A percentile compares a stretch with the other conserved stretches of the same genome.
These are phyloP conservation scores for Hydractinia echinata DNA, from an alignment of 30 jellyfish, hydroid and myxozoan species.

Conservation along the genomic window DNA sequence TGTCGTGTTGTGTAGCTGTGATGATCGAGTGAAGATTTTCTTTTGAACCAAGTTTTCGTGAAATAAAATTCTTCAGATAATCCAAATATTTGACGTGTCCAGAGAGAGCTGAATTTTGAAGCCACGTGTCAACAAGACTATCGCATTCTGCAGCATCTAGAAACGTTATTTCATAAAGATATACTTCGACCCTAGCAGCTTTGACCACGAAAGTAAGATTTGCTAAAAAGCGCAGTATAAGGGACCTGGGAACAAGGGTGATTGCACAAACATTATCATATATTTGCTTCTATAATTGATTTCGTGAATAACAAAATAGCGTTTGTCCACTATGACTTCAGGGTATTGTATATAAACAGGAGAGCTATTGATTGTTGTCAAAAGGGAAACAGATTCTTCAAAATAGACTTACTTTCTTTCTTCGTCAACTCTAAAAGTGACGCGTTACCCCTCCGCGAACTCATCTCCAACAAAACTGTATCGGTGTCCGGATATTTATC, in stretches of 20 bases:
- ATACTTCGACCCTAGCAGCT: no score
- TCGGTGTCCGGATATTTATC: background rate
- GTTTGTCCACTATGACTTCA: no score
- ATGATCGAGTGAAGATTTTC: background rate
- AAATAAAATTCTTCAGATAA: background rate
- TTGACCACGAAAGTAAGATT: no score
- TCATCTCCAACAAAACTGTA: background rate
- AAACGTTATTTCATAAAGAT: background rate
- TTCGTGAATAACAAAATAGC: no score
- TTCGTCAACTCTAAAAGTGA: slow-evolving; percentile 3
- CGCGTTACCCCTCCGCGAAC: slow-evolving; percentile 14
- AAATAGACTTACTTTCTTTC: background rate
- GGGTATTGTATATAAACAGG: no score
- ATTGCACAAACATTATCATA: no score
- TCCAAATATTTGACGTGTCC: slow-evolving; percentile 18
- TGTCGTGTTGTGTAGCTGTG: slow-evolving; percentile 27
- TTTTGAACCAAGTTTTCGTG: slow-evolving; percentile 9
- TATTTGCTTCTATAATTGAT: no score
- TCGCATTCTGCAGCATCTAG: no score
- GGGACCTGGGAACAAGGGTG: no score
- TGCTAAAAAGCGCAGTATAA: no score
- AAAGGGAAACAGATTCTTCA: background rate
- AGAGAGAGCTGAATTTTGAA: slow-evolving; percentile 10
- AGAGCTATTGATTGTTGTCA: background rate
- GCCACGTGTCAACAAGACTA: background rate